phyloP scores from a whole-genome alignment of 2,113 vertebrate genomes.

The Triplophysa dalaica region DNA sequence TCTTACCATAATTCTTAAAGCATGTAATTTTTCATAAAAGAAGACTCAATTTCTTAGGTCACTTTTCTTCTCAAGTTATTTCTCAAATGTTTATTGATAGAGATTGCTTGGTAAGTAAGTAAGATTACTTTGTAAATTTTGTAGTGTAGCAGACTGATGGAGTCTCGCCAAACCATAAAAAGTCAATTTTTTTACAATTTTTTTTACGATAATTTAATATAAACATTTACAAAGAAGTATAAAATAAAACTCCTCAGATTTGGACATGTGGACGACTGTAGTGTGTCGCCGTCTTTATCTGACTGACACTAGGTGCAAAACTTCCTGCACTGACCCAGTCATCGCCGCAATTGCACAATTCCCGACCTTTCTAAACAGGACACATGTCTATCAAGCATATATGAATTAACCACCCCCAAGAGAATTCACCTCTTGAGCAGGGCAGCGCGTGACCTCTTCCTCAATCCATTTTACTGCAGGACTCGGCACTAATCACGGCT shows the following conservation, averaged over 20 bases:
- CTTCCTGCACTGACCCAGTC: slow-evolving; percentile 68
- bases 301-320: slow-evolving; percentile 62
- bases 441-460: slow-evolving; percentile 72
- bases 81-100: too few relatives aligned
- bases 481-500: slow-evolving; percentile 76
- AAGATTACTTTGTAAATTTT: too few relatives aligned
- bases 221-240: not conserved
- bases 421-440: slow-evolving; percentile 85
- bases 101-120: too few relatives aligned
- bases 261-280: not conserved
- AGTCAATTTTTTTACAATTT: too few relatives aligned
- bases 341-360: slow-evolving; percentile 70
- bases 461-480: slow-evolving; percentile 79
- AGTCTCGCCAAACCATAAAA: too few relatives aligned
- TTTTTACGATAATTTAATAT: not conserved
- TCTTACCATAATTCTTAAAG: too few relatives aligned
- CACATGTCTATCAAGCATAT: slow-evolving; percentile 89
- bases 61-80: too few relatives aligned
- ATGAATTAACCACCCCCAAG: slow-evolving; percentile 88
- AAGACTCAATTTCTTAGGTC: too few relatives aligned
- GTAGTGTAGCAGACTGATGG: too few relatives aligned
- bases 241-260: not conserved
- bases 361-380: slow-evolving; percentile 87
- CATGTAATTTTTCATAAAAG: too few relatives aligned
- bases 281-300: slow-evolving; percentile 47